Base-by-base conservation (phyloP, 1,140 invertebrate species). In the Drosophila lowei region DNA sequence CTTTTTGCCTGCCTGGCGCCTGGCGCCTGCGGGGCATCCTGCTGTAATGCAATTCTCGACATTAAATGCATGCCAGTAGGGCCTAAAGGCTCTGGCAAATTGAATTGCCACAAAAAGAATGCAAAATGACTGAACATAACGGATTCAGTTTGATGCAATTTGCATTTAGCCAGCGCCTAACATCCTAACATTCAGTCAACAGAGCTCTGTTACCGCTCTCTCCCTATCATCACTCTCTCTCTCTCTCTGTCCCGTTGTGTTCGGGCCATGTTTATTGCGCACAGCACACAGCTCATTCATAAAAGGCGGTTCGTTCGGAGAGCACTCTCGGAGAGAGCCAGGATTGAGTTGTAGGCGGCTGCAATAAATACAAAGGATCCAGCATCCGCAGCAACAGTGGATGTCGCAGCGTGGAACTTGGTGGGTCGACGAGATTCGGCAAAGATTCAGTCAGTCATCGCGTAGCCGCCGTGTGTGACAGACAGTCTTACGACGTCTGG, bases 331-430 rank as follows among this genome's bases (percentile, higher is more conserved):
- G 41, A 58, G 48, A 59, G 65, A 60, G 74, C n/a, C 11, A 47
- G 30, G 70, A 72, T 68, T 72, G 63, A 74, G 79, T 57, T 83
- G 74, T 78, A 30, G 74, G 57, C 46, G 25, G 55, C 46, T 58
- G 71, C 47, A 59, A 80, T 85, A 85, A 85, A 85, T 86, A 77
- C 56, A 49, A 67, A 61, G 61, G 41, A 61, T 49, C 64, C 70
- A 75, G 83, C 81, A 86, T 75, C 78, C 53, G 55, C 58, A 50
- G 64, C 59, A 77, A 78, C 81, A 86, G 81, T 88, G 50, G 79
- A 52, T 74, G 70, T 75, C 62, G 63, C 28, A 68, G 42, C 63
- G 55, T 67, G 66, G 56, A 57, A 54, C 50, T 44, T 44, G 28
- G 48, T 41, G 49, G 18, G 60, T 43, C 41, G 57, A 72, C 53